phyloP scores from a whole-genome alignment of 2,113 vertebrate species.

The Hemicordylus capensis region DNA sequence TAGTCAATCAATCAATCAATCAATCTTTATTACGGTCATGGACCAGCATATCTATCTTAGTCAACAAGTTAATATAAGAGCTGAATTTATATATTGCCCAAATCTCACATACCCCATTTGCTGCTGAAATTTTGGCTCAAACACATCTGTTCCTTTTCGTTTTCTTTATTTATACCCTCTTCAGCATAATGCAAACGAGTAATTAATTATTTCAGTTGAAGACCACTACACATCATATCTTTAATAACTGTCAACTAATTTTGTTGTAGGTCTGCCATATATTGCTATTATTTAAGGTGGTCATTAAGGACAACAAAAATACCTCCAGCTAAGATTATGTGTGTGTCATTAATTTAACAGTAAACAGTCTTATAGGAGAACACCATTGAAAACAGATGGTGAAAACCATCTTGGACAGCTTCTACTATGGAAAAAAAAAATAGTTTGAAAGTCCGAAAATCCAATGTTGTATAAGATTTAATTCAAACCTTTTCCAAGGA shows the following conservation, averaged over 20 bases:
- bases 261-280: not conserved
- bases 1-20: too few species aligned
- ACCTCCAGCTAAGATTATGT: not conserved
- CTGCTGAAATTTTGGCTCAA: too few species aligned
- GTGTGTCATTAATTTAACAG: not conserved
- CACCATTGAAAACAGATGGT: not conserved
- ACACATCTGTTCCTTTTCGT: not conserved
- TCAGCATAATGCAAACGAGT: not conserved
- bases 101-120: not conserved
- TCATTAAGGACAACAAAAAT: not conserved
- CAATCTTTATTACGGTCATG: too few species aligned
- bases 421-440: not conserved
- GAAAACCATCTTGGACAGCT: too few species aligned
- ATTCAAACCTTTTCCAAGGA: not conserved
- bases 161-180: not conserved
- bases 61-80: not conserved
- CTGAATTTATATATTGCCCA: too few species aligned
- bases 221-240: not conserved
- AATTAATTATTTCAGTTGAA: not conserved
- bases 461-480: not conserved
- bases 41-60: too few species aligned
- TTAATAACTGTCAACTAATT: not conserved
- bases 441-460: not conserved
- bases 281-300: not conserved
- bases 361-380: not conserved